Evolutionary conservation across 1,140 invertebrate species (phyloP).

Genomic region (Megalonaias nervosa): DNA sequence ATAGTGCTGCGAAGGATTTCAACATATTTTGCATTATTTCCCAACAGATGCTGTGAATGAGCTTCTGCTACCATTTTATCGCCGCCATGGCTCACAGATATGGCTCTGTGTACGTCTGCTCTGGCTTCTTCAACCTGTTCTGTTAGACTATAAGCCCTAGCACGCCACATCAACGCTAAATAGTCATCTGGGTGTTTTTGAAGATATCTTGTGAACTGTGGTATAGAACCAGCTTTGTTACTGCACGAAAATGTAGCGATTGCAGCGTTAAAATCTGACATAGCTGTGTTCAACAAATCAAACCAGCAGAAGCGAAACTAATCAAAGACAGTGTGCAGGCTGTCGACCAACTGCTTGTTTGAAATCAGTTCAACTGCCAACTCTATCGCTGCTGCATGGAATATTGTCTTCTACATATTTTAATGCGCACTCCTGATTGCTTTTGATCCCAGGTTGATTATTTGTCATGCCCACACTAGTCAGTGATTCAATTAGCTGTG

Average conservation of each 20-base stretch:
- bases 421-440: no score
- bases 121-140: not conserved
- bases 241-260: conserved; percentile 4
- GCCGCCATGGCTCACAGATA: conserved; percentile 2
- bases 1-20: not conserved
- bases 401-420: no score
- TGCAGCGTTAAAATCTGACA: conserved; percentile 1
- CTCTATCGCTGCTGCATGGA: no score
- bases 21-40: not conserved
- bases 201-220: not conserved
- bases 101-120: not conserved
- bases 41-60: not conserved
- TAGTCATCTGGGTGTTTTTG: not conserved
- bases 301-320: no score
- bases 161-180: conserved; percentile 11
- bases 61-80: conserved; percentile 1
- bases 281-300: no score
- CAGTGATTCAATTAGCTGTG: no score
- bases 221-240: conserved; percentile 9
- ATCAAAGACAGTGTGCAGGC: no score
- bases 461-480: no score
- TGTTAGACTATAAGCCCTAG: conserved; percentile 1
- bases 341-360: no score
- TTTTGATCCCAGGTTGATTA: no score
- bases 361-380: no score